Percentiles rank a stretch among this genome's conserved stretches.
Conservation (phyloP, 1,140 invertebrate species). For the Coboldia fuscipes region DNA sequence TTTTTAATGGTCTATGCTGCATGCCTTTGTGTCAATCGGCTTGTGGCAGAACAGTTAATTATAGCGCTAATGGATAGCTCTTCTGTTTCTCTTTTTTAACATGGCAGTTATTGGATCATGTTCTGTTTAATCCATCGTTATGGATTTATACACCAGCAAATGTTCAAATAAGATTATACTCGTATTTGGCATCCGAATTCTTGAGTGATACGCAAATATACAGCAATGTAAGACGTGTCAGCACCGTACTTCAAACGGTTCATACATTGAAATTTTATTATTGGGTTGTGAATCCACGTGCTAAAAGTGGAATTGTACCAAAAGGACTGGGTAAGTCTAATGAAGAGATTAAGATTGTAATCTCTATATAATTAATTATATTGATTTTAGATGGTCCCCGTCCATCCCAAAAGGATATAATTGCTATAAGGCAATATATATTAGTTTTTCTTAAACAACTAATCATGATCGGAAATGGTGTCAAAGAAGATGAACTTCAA, state of each 20-base stretch:
- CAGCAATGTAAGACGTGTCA: constrained; percentile 86
- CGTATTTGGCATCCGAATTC: constrained; percentile 94
- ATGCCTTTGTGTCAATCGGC: constrained; percentile 7
- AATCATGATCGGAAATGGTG: constrained; percentile 89
- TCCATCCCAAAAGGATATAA: constrained; percentile 81
- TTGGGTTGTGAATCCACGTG: constrained; percentile 89
- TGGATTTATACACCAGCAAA: constrained; percentile 95
- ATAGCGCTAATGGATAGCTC: constrained; percentile 34
- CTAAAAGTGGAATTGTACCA: constrained; percentile 84
- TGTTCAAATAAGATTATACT: constrained; percentile 92
- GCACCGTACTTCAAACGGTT: constrained; percentile 92
- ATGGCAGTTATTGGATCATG: constrained; percentile 92
- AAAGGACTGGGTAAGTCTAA: constrained; percentile 67
- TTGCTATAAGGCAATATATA: constrained; percentile 86
- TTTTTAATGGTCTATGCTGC: constrained; percentile 7
- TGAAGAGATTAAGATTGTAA: neutral
- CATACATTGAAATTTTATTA: constrained; percentile 98
- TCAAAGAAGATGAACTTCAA: constrained; percentile 96
- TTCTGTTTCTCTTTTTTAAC: constrained; percentile 57
- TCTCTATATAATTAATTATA: neutral
- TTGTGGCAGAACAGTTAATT: constrained; percentile 17
- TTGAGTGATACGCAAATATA: constrained; percentile 94
- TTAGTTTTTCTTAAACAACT: constrained; percentile 89
- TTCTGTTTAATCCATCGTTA: constrained; percentile 94
- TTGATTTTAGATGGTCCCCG: constrained; percentile 65